These are phyloP conservation scores for Spodoptera litura DNA, from an alignment of 1,140 invertebrate genomes.

Conservation along the genomic window DNA sequence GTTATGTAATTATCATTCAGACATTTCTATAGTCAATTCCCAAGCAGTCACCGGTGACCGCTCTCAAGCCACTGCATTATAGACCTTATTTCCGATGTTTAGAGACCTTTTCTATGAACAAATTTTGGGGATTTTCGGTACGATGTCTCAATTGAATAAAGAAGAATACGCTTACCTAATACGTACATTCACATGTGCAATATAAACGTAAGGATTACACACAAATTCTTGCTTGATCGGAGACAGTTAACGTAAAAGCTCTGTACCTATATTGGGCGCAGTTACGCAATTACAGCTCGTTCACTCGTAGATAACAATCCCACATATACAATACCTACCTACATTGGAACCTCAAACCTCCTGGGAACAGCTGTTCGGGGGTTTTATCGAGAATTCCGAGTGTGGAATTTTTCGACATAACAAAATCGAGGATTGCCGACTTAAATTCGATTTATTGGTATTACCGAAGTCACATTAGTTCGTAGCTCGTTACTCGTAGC, in stretches of 20 bases:
- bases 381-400: conserved; percentile 2
- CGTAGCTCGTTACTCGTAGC: background rate
- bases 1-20: too few relatives aligned
- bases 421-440: conserved; percentile 1
- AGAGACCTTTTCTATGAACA: too few relatives aligned
- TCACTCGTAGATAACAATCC: conserved; percentile 4
- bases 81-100: too few relatives aligned
- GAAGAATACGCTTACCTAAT: too few relatives aligned
- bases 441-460: conserved; percentile 30
- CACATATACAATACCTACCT: conserved; percentile 11
- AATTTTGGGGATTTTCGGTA: too few relatives aligned
- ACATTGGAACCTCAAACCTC: background rate
- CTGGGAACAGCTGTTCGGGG: background rate
- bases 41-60: too few relatives aligned
- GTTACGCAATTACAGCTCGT: conserved; percentile 21
- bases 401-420: conserved; percentile 17
- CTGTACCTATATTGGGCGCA: background rate
- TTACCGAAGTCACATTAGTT: conserved; percentile 9
- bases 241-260: background rate
- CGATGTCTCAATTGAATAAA: too few relatives aligned
- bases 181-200: too few relatives aligned
- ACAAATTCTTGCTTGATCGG: conserved; percentile 13
- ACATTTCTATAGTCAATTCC: too few relatives aligned
- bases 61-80: too few relatives aligned
- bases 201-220: too few relatives aligned